phyloP scores from a whole-genome alignment of 2,113 vertebrate species.

The Heterocephalus glaber region DNA sequence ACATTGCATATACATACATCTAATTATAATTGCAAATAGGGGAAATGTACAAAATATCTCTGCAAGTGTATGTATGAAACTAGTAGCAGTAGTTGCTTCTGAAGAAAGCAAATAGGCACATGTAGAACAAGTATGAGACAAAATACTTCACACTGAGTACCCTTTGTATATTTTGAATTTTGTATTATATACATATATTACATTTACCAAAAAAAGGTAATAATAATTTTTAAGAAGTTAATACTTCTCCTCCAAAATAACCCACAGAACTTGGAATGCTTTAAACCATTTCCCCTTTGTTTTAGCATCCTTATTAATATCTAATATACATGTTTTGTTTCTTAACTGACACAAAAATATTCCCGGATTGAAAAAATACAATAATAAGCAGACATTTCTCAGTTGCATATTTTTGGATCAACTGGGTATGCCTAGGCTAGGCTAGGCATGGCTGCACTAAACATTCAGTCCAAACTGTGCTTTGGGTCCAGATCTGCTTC shows the following conservation, averaged over 20 bases:
- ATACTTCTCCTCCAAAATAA: neutral
- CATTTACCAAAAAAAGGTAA: neutral
- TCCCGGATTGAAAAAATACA: neutral
- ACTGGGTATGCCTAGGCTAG: neutral
- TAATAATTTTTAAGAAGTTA: neutral
- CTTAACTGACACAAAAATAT: neutral
- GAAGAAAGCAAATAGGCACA: neutral
- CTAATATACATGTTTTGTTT: neutral
- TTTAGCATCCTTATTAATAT: neutral
- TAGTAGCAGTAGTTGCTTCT: neutral
- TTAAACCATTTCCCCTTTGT: neutral
- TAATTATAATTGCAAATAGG: neutral
- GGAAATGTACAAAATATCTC: conserved; percentile 12
- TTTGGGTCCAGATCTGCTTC: neutral
- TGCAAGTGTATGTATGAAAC: neutral
- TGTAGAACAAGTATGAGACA: neutral
- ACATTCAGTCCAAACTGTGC: neutral
- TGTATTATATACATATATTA: neutral
- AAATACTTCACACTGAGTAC: neutral
- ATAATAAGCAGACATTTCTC: neutral
- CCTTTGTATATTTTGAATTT: neutral
- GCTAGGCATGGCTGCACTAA: neutral
- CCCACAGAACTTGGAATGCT: neutral
- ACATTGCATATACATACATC: neutral
- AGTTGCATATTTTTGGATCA: neutral